Evolutionary conservation across 2,888 invertebrate species (phyloP), one percentile per base, ranked within the genome.

Genomic region (Steinernema scapterisci): DNA sequence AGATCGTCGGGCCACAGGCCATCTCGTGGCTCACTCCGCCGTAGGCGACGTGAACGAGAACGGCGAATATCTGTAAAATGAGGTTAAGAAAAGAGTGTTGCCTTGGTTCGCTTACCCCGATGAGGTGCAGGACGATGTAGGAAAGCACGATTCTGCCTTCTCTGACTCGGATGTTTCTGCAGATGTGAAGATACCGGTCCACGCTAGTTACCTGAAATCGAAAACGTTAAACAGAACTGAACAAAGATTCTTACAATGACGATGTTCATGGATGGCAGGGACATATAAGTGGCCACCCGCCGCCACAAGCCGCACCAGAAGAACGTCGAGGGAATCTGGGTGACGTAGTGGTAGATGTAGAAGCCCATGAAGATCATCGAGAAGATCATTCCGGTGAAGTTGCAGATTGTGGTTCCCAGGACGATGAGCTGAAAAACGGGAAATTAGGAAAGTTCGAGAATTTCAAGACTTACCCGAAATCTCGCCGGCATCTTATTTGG

Each of bases 1-100:
- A 72, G 48, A 81, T 76, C 70, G 81, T 78, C n/a, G 38, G 46
- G 23, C 81, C 80, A 75, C 77, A 79, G 23, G 56, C 1, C 31
- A 31, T 16, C 31, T 63, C 63, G 31, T 27, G 16, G 63, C 63
- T 63, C 25, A 63, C 63, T 13, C 25, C 21, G 31, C 63, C 63
- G 31, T 63, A 63, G 63, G 38, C 31, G 19, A 63, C 31, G 63
- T 63, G 63, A n/a, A 63, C 63, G 63, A 25, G 25, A 13, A 63
- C 25, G 63, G 25, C 27, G 31, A 27, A 25, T 9, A 23, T 23
- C 52, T 52, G 48, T 5, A 48, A 48, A 48, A 7, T n/a, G n/a
- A n/a, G 45, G 9, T 45, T 45, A 45, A 7, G 13, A 7, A 9
- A 45, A 45, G 45, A 45, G 45, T 45, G 45, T 45, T 13, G 13